Percentiles rank a stretch among this genome's conserved stretches.
phyloP scores from a whole-genome alignment of 2,797 vertebrate genomes.

The Otolemur crassicaudatus region DNA sequence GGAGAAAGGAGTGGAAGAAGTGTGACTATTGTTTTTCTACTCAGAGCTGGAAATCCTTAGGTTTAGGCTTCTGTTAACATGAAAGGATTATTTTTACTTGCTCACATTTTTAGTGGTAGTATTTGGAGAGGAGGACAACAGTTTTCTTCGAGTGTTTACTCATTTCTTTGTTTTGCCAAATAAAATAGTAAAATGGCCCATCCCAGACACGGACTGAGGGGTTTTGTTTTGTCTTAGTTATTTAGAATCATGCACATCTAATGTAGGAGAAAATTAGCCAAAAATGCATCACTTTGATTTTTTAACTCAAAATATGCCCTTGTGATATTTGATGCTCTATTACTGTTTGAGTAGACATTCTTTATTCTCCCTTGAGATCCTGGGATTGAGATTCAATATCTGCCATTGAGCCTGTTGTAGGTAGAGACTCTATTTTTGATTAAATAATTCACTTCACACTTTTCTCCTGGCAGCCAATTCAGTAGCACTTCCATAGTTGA shows the following conservation, averaged over 20 bases:
- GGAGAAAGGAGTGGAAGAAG: not conserved
- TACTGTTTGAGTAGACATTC: not conserved
- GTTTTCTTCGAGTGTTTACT: not conserved
- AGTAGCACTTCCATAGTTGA: not conserved
- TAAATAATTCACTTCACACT: not conserved
- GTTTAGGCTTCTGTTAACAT: not conserved
- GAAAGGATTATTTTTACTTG: not conserved
- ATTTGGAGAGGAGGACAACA: not conserved
- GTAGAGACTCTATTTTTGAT: not conserved
- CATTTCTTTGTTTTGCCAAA: slow-evolving; percentile 4
- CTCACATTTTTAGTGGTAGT: not conserved
- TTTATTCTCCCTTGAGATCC: not conserved
- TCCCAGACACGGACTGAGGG: not conserved
- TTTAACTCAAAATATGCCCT: not conserved
- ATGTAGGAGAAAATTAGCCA: not conserved
- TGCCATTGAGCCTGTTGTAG: not conserved
- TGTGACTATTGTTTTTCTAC: not conserved
- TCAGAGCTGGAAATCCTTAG: not conserved
- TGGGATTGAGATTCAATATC: not conserved
- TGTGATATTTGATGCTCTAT: not conserved
- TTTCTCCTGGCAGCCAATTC: not conserved
- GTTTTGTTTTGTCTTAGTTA: not conserved
- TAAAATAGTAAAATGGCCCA: not conserved
- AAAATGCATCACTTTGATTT: not conserved
- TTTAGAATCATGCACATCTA: not conserved